Evolutionary conservation across 2,888 invertebrate species (phyloP), one percentile per base, ranked within the genome.

Genomic region (Julus scanicus): DNA sequence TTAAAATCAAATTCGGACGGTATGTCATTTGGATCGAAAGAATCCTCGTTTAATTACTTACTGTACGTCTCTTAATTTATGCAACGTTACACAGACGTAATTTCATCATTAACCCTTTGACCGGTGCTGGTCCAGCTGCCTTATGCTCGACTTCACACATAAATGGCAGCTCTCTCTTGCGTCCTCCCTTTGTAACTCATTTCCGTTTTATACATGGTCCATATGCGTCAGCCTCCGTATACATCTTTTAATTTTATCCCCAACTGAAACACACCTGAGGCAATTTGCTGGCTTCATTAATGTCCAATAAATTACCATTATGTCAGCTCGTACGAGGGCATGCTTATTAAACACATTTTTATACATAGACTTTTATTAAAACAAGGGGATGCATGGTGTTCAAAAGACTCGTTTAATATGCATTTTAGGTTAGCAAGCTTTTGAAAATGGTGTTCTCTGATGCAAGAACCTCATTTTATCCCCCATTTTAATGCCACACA

Each of bases 181-280:
- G 71, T 71, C 71, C 71, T 20, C 71, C 71, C n/a, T 29, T 71
- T 71, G 20, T 29, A 71, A 71, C 11, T 71, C 71, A 71, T 71
- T 71, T 71, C 71, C 71, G 71, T 71, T 71, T 71, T 71, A 17
- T 71, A 9, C 71, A 71, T 71, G 71, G 71, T 71, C 29, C 71
- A 71, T 71, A 17, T 71, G 71, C 29, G 71, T 29, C 3, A 29
- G 71, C 71, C 71, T 71, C 29, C 29, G 29, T 1, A 71, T 71
- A 29, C 29, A 29, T 71, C 71, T 71, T 71, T 71, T 71, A 71
- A 71, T 71, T 71, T 71, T 71, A 71, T 71, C 71, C 71, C 71
- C 71, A 71, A 71, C 71, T 71, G 71, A 71, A 71, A 71, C 71
- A 71, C 71, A 71, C 71, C 71, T 71, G 71, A 71, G 71, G 71